Percentiles rank a stretch among this genome's conserved stretches.
phyloP scores from a whole-genome alignment of 2,888 invertebrate genomes.

The Agrotis puta region DNA sequence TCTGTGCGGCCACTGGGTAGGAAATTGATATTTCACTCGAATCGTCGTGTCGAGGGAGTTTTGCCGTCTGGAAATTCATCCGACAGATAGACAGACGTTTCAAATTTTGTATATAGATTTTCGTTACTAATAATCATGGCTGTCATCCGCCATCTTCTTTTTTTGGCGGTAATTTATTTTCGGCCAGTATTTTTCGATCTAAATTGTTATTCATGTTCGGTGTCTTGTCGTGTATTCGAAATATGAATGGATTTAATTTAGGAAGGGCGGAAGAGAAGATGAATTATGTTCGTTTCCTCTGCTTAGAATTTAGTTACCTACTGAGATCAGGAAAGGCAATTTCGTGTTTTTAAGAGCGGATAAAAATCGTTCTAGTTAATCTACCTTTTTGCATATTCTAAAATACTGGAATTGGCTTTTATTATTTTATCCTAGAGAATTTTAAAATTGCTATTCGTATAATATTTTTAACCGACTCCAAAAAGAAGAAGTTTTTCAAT shows the following conservation, averaged over 20 bases:
- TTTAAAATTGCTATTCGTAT: too few relatives aligned
- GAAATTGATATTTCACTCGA: conserved; percentile 87
- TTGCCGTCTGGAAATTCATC: conserved; percentile 63
- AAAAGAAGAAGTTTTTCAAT: too few relatives aligned
- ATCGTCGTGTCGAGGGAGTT: conserved; percentile 69
- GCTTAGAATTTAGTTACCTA: conserved; percentile 12
- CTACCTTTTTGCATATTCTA: too few relatives aligned
- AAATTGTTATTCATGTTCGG: background rate
- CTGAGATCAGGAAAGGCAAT: background rate
- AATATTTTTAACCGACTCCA: too few relatives aligned
- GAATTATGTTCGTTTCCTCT: conserved; percentile 18
- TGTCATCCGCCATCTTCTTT: conserved; percentile 5
- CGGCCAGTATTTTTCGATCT: background rate
- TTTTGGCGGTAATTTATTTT: conserved; percentile 1
- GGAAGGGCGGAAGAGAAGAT: conserved; percentile 23
- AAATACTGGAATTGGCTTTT: too few relatives aligned
- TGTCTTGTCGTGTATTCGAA: conserved; percentile 16
- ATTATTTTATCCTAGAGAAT: too few relatives aligned
- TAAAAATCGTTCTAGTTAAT: too few relatives aligned
- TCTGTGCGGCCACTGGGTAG: conserved; percentile 76
- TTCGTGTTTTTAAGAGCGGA: too few relatives aligned
- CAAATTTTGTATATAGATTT: conserved; percentile 61
- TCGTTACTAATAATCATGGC: conserved; percentile 42
- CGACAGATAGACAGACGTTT: conserved; percentile 61
- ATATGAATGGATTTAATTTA: conserved; percentile 18